Percentiles rank a stretch among this genome's conserved stretches.
Conservation (phyloP, 2,113 vertebrate genomes). For the Cololabis saira region DNA sequence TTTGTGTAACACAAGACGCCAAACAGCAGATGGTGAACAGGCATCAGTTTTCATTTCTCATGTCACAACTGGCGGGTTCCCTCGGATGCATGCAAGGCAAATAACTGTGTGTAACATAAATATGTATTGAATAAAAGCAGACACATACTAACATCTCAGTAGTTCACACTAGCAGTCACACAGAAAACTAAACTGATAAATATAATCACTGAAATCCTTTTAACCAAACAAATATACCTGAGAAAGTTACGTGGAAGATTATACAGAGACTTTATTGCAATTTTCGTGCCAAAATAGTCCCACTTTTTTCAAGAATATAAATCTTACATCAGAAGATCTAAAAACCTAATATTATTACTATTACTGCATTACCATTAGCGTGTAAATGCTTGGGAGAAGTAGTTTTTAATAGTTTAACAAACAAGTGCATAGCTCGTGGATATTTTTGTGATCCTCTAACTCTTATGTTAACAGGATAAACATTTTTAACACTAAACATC, state of each 20-base stretch:
- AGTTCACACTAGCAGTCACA: constrained; percentile 19
- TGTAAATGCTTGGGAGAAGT: constrained; percentile 29
- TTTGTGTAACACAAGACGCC: constrained; percentile 23
- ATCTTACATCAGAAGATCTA: constrained; percentile 2
- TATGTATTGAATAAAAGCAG: constrained; percentile 3
- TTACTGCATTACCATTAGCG: constrained; percentile 1
- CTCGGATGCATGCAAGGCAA: constrained; percentile 55
- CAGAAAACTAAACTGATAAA: not conserved
- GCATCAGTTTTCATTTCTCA: constrained; percentile 58
- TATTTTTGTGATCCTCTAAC: not conserved
- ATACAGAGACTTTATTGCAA: constrained; percentile 1
- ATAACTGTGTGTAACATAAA: constrained; percentile 20
- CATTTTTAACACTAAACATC: not conserved
- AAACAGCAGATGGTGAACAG: constrained; percentile 45
- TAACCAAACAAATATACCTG: constrained; percentile 48
- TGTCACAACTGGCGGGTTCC: constrained; percentile 44
- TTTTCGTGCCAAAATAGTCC: constrained; percentile 6
- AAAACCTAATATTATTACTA: not conserved
- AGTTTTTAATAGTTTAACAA: not conserved
- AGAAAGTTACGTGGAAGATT: constrained; percentile 29
- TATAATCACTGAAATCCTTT: not conserved
- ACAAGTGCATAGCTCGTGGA: not conserved
- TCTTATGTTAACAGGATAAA: no score
- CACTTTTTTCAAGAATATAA: constrained; percentile 5
- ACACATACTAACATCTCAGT: constrained; percentile 43